phyloP scores from a whole-genome alignment of 2,888 invertebrate species.

The Drosophila quinaria region DNA sequence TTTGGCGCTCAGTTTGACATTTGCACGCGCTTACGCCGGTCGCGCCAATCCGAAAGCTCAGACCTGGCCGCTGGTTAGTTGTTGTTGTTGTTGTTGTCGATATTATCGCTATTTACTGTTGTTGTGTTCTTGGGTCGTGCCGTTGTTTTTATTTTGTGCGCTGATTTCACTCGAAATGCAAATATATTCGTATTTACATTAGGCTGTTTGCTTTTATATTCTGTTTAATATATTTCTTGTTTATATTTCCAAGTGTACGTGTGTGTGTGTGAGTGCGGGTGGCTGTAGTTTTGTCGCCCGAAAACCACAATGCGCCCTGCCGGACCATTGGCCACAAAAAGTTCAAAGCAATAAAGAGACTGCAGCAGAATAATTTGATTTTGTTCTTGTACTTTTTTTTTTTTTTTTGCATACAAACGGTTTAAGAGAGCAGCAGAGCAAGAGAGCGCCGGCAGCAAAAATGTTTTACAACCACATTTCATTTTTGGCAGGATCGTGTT shows the following conservation, averaged over 20 bases:
- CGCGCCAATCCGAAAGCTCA: conserved; percentile 48
- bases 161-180: conserved; percentile 69
- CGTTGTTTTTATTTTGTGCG: conserved; percentile 52
- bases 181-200: conserved; percentile 46
- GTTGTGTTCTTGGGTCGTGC: conserved; percentile 30
- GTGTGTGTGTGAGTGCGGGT: conserved; percentile 14
- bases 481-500: conserved; percentile 43
- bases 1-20: conserved; percentile 77
- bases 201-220: conserved; percentile 35
- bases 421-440: conserved; percentile 12
- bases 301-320: conserved; percentile 42
- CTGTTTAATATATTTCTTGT: conserved; percentile 16
- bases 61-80: conserved; percentile 52
- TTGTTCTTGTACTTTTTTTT: background rate
- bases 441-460: conserved; percentile 17
- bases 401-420: conserved; percentile 21
- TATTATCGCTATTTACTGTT: conserved; percentile 23
- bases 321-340: conserved; percentile 52
- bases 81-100: conserved; percentile 23
- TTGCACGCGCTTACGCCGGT: conserved; percentile 78
- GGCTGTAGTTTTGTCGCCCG: conserved; percentile 34
- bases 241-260: conserved; percentile 10
- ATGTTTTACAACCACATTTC: conserved; percentile 28
- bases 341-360: conserved; percentile 77
- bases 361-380: conserved; percentile 28